Base-by-base conservation (phyloP, 1,140 invertebrate genomes). In the Calycopis cecrops region DNA sequence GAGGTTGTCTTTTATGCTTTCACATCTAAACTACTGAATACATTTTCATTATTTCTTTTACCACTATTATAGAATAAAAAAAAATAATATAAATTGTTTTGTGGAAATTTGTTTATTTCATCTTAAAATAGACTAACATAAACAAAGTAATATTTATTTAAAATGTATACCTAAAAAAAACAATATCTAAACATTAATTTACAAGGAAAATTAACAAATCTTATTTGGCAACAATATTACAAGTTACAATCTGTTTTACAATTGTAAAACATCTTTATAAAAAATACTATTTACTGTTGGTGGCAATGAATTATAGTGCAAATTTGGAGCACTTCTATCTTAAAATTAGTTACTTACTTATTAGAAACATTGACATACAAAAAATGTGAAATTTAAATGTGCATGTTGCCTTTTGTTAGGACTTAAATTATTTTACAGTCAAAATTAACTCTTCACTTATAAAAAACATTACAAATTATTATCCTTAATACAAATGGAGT, bases 71-170 rank as follows among this genome's bases (percentile, higher is more conserved):
- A n/a, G n/a, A n/a, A n/a, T n/a, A n/a, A n/a, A n/a, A n/a, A 28
- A 28, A 3, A 28, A 28, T 28, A 28, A 28, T 28, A 28, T n/a
- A 48, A 33, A 49, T 40, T 50, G 33, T 10, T 37, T 35, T 21
- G 35, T 48, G 52, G 35, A 55, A 47, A 55, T 34, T 28, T 47
- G 16, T 18, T n/a, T 49, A 52, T 52, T 52, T 35, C 48, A 35
- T 50, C 40, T 52, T 57, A 52, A 57, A 57, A 52, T 47, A 52
- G 38, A 52, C 35, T 57, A 16, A 52, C 34, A 33, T 42, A 52
- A 38, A 51, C 33, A 52, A 47, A 52, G 49, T 49, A 37, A 57
- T n/a, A 52, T 35, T 57, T 55, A 38, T 52, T 44, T 47, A 11
- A 12, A 44, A 49, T 49, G 17, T 17, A 47, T 48, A 48, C 21